Evolutionary conservation across 2,113 vertebrate species (phyloP).

Genomic region (Cyprinodon brontotheroides): DNA sequence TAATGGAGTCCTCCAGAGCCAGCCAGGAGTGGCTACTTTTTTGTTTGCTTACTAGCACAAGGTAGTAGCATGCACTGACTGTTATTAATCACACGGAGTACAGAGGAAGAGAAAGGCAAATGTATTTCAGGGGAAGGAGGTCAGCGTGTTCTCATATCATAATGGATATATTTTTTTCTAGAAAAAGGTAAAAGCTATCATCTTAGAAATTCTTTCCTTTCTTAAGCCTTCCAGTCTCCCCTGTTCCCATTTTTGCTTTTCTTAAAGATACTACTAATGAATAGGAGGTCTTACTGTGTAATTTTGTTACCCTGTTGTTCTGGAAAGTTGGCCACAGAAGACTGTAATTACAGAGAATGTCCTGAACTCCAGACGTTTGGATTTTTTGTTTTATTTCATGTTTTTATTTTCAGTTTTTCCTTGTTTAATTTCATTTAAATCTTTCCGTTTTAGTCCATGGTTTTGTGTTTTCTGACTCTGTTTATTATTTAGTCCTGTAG

Average conservation of each 20-base stretch:
- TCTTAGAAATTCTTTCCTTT: conserved; percentile 16
- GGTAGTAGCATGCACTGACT: conserved; percentile 27
- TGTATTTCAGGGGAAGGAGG: conserved; percentile 28
- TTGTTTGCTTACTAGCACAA: conserved; percentile 57
- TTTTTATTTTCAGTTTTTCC: too few species aligned
- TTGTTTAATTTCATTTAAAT: too few species aligned
- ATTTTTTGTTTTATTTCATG: too few species aligned
- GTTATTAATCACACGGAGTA: conserved; percentile 51
- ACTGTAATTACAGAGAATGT: background rate
- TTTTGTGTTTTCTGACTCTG: too few species aligned
- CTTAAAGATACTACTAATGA: conserved; percentile 19
- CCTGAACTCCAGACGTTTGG: background rate
- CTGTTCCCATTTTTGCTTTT: background rate
- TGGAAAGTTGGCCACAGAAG: background rate
- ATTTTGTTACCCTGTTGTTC: conserved; percentile 13
- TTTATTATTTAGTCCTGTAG: too few species aligned
- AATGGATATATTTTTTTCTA: conserved; percentile 49
- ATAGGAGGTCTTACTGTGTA: conserved; percentile 15
- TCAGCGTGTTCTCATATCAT: conserved; percentile 44
- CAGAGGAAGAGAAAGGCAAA: conserved; percentile 12
- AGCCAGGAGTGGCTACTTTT: conserved; percentile 50
- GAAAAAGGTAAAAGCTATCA: conserved; percentile 33
- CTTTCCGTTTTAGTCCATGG: too few species aligned
- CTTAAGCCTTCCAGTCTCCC: conserved; percentile 12
- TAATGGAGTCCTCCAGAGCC: conserved; percentile 70